These are phyloP conservation scores for Chaetodon trifascialis DNA, from an alignment of 2,113 vertebrate genomes.

Conservation along the genomic window DNA sequence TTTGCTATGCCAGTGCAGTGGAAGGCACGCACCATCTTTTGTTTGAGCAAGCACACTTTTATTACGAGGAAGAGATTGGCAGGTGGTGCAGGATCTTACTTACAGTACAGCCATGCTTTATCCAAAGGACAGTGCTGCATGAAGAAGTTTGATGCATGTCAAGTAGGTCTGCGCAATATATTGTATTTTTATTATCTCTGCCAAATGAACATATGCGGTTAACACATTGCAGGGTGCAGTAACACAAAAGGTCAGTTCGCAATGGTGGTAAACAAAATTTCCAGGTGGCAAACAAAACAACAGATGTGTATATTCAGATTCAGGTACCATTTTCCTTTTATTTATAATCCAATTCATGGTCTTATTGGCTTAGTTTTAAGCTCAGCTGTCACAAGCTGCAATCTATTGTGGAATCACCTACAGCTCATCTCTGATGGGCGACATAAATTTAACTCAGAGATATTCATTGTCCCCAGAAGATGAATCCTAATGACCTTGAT, in stretches of 20 bases:
- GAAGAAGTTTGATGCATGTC: conserved; percentile 27
- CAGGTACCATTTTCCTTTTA: not conserved
- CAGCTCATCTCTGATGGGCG: not conserved
- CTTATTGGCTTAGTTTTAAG: conserved; percentile 31
- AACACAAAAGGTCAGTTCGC: conserved; percentile 14
- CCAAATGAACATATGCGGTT: conserved; percentile 19
- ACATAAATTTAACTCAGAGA: not conserved
- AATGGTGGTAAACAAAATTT: conserved; percentile 25
- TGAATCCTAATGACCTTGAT: not conserved
- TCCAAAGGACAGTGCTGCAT: conserved; percentile 36
- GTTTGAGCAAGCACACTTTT: conserved; percentile 75
- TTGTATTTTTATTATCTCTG: conserved; percentile 15
- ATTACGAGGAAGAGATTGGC: conserved; percentile 62
- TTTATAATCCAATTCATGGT: conserved; percentile 19
- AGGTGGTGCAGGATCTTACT: conserved; percentile 48
- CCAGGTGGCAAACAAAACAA: conserved; percentile 46
- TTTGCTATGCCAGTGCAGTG: conserved; percentile 64
- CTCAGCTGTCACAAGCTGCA: not conserved
- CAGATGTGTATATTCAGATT: conserved; percentile 39
- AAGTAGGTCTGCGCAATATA: not conserved
- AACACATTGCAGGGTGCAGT: conserved; percentile 11
- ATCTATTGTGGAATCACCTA: conserved; percentile 26
- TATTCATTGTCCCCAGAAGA: not conserved
- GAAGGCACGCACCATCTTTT: conserved; percentile 56
- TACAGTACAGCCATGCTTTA: conserved; percentile 38